Percentiles rank a stretch among this genome's conserved stretches.
Evolutionary conservation across 2,888 invertebrate genomes (phyloP).

Genomic region (Drosophila barbarae): DNA sequence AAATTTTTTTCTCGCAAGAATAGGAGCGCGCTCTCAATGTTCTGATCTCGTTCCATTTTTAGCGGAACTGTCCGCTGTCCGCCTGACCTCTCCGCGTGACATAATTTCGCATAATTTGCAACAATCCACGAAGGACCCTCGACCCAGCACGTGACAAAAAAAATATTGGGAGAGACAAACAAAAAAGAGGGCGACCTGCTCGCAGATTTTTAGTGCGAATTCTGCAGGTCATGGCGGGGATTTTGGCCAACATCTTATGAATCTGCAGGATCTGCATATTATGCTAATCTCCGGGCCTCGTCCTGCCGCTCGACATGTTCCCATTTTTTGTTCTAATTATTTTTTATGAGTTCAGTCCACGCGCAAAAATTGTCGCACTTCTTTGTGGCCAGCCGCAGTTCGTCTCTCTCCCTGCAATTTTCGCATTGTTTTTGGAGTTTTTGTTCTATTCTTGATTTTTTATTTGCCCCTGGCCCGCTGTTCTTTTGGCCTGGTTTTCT

Average conservation of each 20-base stretch:
- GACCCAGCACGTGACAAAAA: slow-evolving; percentile 68
- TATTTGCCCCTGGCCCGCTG: slow-evolving; percentile 45
- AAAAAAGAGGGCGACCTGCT: slow-evolving; percentile 35
- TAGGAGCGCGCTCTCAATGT: slow-evolving; percentile 71
- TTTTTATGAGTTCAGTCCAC: slow-evolving; percentile 74
- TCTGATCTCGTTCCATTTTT: slow-evolving; percentile 70
- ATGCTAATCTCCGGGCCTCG: slow-evolving; percentile 3
- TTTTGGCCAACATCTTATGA: slow-evolving; percentile 19
- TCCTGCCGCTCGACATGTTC: slow-evolving; percentile 43
- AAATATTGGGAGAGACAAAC: slow-evolving; percentile 17
- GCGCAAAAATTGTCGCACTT: slow-evolving; percentile 70
- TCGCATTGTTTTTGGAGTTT: slow-evolving; percentile 4
- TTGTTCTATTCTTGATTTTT: slow-evolving; percentile 50
- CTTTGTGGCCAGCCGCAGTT: slow-evolving; percentile 64
- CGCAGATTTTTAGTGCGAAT: slow-evolving; percentile 59
- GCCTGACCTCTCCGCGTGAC: slow-evolving; percentile 59
- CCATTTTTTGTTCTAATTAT: slow-evolving; percentile 78
- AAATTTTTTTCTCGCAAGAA: slow-evolving; percentile 56
- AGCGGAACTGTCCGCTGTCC: slow-evolving; percentile 33
- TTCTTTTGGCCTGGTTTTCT: slow-evolving; percentile 48
- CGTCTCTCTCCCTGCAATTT: slow-evolving; percentile 8
- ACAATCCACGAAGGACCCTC: slow-evolving; percentile 57
- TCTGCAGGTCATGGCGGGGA: slow-evolving; percentile 49
- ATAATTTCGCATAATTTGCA: slow-evolving; percentile 70
- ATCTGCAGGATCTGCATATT: slow-evolving; percentile 28